Percentiles rank a stretch among this genome's conserved stretches.
Evolutionary conservation across 2,888 invertebrate species (phyloP).

Genomic region (Papilio elwesi): DNA sequence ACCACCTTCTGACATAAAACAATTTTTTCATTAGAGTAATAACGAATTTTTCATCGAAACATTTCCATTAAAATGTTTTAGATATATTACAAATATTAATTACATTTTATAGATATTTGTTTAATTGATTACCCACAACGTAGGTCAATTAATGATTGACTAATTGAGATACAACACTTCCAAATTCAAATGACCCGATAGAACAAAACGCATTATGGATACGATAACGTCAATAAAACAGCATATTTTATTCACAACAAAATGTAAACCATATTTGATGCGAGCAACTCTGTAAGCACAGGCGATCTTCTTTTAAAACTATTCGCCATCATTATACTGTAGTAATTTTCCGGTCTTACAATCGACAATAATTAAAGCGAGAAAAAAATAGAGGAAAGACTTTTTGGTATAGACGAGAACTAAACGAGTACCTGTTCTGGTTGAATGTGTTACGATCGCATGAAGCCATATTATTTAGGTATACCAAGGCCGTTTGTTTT

Average conservation of each 20-base stretch:
- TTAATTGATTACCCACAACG: too few species aligned
- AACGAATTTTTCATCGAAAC: too few species aligned
- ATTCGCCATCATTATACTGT: conserved; percentile 9
- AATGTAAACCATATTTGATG: neutral
- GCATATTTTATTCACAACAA: neutral
- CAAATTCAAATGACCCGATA: neutral
- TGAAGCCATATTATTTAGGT: conserved; percentile 60
- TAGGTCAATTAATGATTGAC: too few species aligned
- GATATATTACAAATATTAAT: too few species aligned
- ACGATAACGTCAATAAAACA: neutral
- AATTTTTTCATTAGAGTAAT: too few species aligned
- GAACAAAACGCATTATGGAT: neutral
- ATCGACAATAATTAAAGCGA: conserved; percentile 22
- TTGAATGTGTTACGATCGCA: conserved; percentile 69
- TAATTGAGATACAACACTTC: neutral
- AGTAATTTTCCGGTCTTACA: conserved; percentile 27
- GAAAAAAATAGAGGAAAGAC: conserved; percentile 14
- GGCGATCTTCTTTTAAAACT: neutral
- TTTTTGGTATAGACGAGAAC: conserved; percentile 28
- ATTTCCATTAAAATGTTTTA: too few species aligned
- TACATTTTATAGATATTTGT: too few species aligned
- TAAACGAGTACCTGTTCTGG: conserved; percentile 51
- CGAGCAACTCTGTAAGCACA: neutral
- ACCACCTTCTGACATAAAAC: too few species aligned
- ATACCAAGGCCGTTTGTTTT: conserved; percentile 73